These are phyloP conservation scores for Macroramphosus scolopax DNA, from an alignment of 2,797 vertebrate genomes.

Conservation along the genomic window DNA sequence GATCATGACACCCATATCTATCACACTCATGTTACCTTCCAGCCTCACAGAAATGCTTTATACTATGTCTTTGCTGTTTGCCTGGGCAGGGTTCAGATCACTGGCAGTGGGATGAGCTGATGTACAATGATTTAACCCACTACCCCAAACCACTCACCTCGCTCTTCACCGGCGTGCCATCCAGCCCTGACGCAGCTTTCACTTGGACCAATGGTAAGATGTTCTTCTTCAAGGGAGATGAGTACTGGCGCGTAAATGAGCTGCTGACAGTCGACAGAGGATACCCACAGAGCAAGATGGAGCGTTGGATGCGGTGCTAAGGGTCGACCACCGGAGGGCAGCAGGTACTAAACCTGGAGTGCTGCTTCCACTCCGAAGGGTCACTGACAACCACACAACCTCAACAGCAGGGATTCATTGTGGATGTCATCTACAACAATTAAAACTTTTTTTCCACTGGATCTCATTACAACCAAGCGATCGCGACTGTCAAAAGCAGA, in stretches of 20 bases:
- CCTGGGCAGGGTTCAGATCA: slow-evolving; percentile 78
- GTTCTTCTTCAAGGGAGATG: slow-evolving; percentile 85
- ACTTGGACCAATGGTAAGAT: slow-evolving; percentile 85
- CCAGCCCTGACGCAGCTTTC: slow-evolving; percentile 78
- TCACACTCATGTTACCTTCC: too few relatives aligned
- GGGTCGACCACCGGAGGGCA: slow-evolving; percentile 48
- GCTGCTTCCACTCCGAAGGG: slow-evolving; percentile 25
- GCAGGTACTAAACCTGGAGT: slow-evolving; percentile 18
- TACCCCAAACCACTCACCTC: slow-evolving; percentile 82
- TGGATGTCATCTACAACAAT: slow-evolving; percentile 1
- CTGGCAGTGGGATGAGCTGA: slow-evolving; percentile 89
- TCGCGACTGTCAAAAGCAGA: not conserved
- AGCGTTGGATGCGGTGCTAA: slow-evolving; percentile 85
- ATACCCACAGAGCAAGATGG: slow-evolving; percentile 80
- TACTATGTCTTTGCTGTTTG: not conserved
- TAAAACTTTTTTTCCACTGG: too few relatives aligned
- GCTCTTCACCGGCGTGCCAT: slow-evolving; percentile 80
- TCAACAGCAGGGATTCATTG: slow-evolving; percentile 22
- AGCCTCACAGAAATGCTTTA: not conserved
- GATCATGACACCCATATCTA: not conserved
- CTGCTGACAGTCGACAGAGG: slow-evolving; percentile 78
- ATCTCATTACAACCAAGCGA: slow-evolving; percentile 9
- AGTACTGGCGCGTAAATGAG: slow-evolving; percentile 85
- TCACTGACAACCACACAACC: slow-evolving; percentile 35
- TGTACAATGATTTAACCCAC: slow-evolving; percentile 66